Base-by-base conservation (phyloP, 2,888 invertebrate species). In the Philopedon plagiatum region DNA sequence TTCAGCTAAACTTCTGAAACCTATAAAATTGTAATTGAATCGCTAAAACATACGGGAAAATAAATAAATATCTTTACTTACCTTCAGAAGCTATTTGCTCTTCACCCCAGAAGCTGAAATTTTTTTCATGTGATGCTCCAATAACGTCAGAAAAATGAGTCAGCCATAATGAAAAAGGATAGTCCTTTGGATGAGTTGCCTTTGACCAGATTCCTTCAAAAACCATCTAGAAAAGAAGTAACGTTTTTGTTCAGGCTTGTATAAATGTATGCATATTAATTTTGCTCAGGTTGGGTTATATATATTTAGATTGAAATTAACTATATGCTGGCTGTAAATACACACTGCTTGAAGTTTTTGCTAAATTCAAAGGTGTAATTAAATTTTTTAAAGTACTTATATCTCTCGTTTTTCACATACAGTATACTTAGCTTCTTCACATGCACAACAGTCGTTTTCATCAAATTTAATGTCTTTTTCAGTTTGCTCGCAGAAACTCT, bases 81-180 rank as follows among this genome's bases (percentile, higher is more conserved):
- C 66, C 99, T 78, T 95, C 94, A 0, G 94, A 93, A 5, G 98
- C 95, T 63, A 91, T 90, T 75, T 92, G 91, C 2, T 95, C 95
- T 82, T 95, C 94, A 37, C 93, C 93, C 98, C 98, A 99, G 83
- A 98, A 97, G 51, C 92, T 91, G 80, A 93, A 94, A 83, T 96
- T 95, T 46, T 91, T 89, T 26, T 93, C 93, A 82, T 99, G 99
- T 0, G 97, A 94, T 23, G 96, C 97, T 0, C 97, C 98, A 80
- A 99, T 94, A 11, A 99, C 91, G 85, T 99, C 98, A 0, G 98
- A 98, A 88, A 99, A 99, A 86, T 98, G 97, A 0, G 97, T 95
- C 74, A 97, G 86, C 93, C 96, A 97, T 75, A 94, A 87, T 41
- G 95, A 94, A 81, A 90, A 90, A 0, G 99, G 99, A 86, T 95